Evolutionary conservation across 2,797 vertebrate species (phyloP).

Genomic region (Eulemur rubriventer): DNA sequence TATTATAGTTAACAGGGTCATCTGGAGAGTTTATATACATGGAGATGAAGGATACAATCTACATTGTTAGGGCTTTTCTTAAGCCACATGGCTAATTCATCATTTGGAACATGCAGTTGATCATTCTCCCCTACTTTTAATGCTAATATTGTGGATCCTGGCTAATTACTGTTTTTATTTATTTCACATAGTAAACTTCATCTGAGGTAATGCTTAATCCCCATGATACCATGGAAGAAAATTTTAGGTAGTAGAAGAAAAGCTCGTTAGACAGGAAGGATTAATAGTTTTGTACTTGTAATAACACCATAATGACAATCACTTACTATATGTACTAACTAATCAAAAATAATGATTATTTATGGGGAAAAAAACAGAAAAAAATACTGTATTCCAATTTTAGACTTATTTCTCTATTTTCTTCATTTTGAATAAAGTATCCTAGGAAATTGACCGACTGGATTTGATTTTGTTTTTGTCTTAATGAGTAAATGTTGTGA

Average conservation of each 20-base stretch:
- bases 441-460: background rate
- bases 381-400: background rate
- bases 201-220: background rate
- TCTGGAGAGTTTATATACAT: background rate
- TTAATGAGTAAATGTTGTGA: background rate
- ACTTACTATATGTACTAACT: background rate
- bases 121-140: background rate
- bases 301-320: background rate
- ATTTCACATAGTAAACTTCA: background rate
- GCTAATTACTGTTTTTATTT: background rate
- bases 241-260: background rate
- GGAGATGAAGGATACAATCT: background rate
- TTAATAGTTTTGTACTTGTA: background rate
- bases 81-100: background rate
- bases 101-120: background rate
- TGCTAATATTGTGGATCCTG: background rate
- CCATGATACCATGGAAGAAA: background rate
- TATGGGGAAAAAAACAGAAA: background rate
- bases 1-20: constrained; percentile 6
- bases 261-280: background rate
- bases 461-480: background rate
- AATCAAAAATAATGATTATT: background rate
- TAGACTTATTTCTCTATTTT: background rate
- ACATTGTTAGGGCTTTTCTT: background rate
- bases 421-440: background rate